Base-by-base conservation (phyloP, 2,888 invertebrate species). In the Melanchra persicariae region DNA sequence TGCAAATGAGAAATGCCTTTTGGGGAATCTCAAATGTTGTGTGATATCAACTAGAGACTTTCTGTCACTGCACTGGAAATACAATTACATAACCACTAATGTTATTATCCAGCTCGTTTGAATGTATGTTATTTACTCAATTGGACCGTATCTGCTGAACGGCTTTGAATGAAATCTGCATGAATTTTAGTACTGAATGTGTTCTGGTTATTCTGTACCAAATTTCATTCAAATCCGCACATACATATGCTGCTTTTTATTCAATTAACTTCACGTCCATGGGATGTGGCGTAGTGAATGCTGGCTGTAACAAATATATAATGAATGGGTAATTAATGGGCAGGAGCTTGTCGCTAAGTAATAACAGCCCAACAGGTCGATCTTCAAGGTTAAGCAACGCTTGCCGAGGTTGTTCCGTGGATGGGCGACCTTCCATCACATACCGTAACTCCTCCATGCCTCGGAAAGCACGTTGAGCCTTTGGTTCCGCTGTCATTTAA, bases 91-190 rank as follows among this genome's bases (percentile, higher is more conserved):
- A n/a, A 12, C 22, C 17, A 30, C 40, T 62, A 67, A 65, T 79
- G 79, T 52, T 79, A 60, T 57, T 61, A 65, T 51, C 24, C 26
- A 10, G 49, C 79, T 34, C 59, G 58, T 65, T 79, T 49, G 47
- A 64, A 59, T 63, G 45, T 55, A 60, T 77, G 68, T 75, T 80
- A 67, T 65, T 74, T 51, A 76, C 60, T 59, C 45, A 80, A 68
- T 75, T 62, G 52, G 58, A 52, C 22, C 26, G 67, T 80, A 80
- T 80, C 75, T 74, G 37, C 61, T 59, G 43, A 75, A 59, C 52
- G 68, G 76, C 68, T 80, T 77, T 68, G 77, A 80, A 77, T 75
- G 52, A 68, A 77, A 77, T 77, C 62, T 77, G 52, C 77, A 77
- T 77, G 62, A 47, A 60, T 57, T 75, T 68, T 62, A 12, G 61